Conservation (phyloP, 2,113 vertebrate species). For the Dromaius novaehollandiae region DNA sequence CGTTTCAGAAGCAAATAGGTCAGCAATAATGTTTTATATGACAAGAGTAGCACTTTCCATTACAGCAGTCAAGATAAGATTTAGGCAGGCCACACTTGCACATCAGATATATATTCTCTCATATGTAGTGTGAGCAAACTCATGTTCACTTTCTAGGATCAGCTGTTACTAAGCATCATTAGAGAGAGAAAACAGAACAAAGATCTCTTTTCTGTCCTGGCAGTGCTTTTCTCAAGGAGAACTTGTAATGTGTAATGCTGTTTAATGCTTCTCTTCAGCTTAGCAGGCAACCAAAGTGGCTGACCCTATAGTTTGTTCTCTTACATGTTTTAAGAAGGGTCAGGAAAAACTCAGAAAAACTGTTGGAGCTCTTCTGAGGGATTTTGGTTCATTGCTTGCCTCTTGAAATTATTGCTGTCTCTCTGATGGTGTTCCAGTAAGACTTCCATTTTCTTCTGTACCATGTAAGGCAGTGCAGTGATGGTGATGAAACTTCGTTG, state of each 20-base stretch:
- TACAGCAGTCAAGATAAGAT: background rate
- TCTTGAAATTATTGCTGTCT: background rate
- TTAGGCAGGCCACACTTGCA: background rate
- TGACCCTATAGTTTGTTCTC: background rate
- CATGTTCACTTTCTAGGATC: background rate
- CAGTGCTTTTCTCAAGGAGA: background rate
- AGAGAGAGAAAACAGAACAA: background rate
- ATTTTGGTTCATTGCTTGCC: background rate
- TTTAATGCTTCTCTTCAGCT: background rate
- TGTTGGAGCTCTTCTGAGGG: background rate
- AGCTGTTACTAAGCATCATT: background rate
- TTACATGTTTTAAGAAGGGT: background rate
- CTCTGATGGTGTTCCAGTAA: background rate
- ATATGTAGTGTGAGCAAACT: background rate
- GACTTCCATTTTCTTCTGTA: background rate
- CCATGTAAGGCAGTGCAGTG: background rate
- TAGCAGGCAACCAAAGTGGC: background rate
- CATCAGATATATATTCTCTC: background rate
- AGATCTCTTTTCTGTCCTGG: background rate
- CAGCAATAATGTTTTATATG: background rate
- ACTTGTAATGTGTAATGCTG: background rate
- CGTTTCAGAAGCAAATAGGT: background rate
- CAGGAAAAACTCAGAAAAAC: background rate
- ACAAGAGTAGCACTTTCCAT: background rate
- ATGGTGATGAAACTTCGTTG: background rate